phyloP scores from a whole-genome alignment of 2,797 vertebrate genomes.

The Hippocampus kuda region DNA sequence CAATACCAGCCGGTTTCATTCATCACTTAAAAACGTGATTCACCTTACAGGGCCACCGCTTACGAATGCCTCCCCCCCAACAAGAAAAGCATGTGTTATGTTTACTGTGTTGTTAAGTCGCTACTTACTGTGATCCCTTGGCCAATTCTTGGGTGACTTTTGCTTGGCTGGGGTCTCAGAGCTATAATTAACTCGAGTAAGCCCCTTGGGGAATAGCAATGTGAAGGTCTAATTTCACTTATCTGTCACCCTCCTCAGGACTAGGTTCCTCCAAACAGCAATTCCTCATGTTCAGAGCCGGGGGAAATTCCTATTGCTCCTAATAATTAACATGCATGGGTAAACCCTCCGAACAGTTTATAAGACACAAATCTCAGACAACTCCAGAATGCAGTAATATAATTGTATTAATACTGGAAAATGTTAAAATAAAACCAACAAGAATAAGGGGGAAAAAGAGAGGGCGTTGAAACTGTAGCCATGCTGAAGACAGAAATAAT shows the following conservation, averaged over 20 bases:
- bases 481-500: neutral
- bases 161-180: conserved; percentile 52
- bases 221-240: conserved; percentile 61
- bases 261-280: conserved; percentile 15
- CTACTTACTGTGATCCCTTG: conserved; percentile 30
- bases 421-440: conserved; percentile 11
- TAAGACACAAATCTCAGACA: conserved; percentile 7
- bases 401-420: conserved; percentile 29
- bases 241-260: conserved; percentile 36
- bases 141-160: conserved; percentile 25
- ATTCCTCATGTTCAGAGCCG: neutral
- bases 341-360: neutral
- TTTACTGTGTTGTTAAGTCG: conserved; percentile 6
- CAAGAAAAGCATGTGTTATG: neutral
- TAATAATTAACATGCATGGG: conserved; percentile 7
- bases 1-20: neutral
- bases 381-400: conserved; percentile 27
- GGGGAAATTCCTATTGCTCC: conserved; percentile 1
- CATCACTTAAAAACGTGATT: neutral
- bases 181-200: conserved; percentile 67
- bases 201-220: conserved; percentile 51
- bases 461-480: neutral
- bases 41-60: neutral
- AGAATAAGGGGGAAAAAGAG: neutral
- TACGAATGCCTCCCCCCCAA: neutral